phyloP scores from a whole-genome alignment of 2,797 vertebrate genomes.

The Triplophysa bombifrons region DNA sequence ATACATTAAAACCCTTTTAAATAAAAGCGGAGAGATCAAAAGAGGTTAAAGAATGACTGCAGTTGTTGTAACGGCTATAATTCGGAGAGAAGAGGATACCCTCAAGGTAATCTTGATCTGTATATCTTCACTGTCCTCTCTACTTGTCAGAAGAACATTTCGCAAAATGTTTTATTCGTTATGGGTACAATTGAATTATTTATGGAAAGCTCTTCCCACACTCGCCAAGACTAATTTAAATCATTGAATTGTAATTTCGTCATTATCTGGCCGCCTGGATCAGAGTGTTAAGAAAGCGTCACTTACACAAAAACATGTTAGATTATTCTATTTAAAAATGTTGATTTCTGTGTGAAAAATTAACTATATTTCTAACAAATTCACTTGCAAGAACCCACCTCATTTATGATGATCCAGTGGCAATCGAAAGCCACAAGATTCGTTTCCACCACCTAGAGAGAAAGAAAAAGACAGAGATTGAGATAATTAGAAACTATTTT shows the following conservation, averaged over 20 bases:
- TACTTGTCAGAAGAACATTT: slow-evolving; percentile 35
- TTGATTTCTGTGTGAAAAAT: neutral
- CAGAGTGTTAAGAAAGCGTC: neutral
- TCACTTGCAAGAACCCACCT: slow-evolving; percentile 79
- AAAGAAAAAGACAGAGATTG: slow-evolving; percentile 18
- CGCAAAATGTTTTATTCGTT: slow-evolving; percentile 34
- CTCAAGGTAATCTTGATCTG: slow-evolving; percentile 21
- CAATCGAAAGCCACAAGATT: slow-evolving; percentile 99
- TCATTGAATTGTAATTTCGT: slow-evolving; percentile 14
- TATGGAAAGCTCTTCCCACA: slow-evolving; percentile 16
- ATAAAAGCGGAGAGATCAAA: slow-evolving; percentile 27
- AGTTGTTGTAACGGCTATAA: slow-evolving; percentile 22
- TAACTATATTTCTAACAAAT: slow-evolving; percentile 7
- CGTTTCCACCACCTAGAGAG: slow-evolving; percentile 91
- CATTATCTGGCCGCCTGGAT: slow-evolving; percentile 32
- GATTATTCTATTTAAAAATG: neutral
- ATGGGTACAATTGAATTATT: slow-evolving; percentile 28
- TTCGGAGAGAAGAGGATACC: slow-evolving; percentile 7
- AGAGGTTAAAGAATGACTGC: slow-evolving; percentile 28
- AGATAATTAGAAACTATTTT: neutral
- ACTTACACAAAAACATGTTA: slow-evolving; percentile 4
- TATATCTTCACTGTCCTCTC: slow-evolving; percentile 37
- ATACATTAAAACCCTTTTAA: slow-evolving; percentile 5
- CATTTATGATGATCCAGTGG: slow-evolving; percentile 99
- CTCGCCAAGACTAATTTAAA: slow-evolving; percentile 1